Evolutionary conservation across 2,113 vertebrate species (phyloP).

Genomic region (Brachionichthys hirsutus): DNA sequence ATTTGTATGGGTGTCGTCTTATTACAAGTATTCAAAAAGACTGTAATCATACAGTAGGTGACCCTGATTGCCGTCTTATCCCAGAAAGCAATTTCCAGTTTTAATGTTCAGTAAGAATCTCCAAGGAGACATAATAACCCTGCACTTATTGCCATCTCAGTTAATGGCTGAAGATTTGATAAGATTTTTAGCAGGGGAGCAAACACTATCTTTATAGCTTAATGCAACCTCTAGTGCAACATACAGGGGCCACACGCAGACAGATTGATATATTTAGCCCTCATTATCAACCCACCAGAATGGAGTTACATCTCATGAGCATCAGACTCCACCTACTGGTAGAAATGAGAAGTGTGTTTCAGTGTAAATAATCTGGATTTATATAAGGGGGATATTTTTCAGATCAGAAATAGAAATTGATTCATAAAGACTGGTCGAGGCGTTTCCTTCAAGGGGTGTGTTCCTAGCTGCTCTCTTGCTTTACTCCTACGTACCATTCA

Average conservation of each 20-base stretch:
- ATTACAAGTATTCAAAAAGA: conserved; percentile 2
- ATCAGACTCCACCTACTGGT: conserved; percentile 59
- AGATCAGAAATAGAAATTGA: neutral
- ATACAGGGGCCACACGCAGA: conserved; percentile 7
- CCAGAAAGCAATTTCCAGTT: conserved; percentile 30
- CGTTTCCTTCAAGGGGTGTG: neutral
- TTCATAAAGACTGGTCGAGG: neutral
- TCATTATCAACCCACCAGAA: conserved; percentile 32
- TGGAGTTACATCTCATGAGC: conserved; percentile 9
- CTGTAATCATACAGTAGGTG: neutral
- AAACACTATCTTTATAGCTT: conserved; percentile 45
- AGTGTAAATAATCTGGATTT: neutral
- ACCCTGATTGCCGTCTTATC: conserved; percentile 5
- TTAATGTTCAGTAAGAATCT: conserved; percentile 29
- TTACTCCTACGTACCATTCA: neutral
- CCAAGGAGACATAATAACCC: conserved; percentile 32
- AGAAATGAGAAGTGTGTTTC: neutral
- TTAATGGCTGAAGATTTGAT: conserved; percentile 49
- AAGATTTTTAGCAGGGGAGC: conserved; percentile 37
- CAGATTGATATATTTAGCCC: conserved; percentile 32
- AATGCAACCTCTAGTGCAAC: conserved; percentile 31
- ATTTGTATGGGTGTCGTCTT: neutral
- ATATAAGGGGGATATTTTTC: neutral
- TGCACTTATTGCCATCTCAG: conserved; percentile 23
- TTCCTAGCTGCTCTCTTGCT: neutral